Percentiles rank a stretch among this genome's conserved stretches.
Conservation (phyloP, 2,888 invertebrate species). For the Laspeyria flexula region DNA sequence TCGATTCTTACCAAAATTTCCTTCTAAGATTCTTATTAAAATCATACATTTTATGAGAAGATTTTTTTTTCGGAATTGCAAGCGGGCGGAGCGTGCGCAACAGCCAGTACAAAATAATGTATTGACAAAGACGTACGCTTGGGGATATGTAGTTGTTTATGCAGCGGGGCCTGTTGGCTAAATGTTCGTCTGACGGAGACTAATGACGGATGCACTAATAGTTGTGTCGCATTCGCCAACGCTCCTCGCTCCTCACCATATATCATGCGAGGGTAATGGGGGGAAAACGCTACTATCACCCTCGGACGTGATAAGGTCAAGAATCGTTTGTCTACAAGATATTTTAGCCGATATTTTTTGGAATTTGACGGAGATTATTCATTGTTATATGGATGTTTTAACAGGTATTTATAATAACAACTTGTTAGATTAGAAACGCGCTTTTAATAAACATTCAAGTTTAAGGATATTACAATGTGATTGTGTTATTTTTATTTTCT, state of each 20-base stretch:
- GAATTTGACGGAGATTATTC: conserved; percentile 21
- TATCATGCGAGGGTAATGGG: conserved; percentile 81
- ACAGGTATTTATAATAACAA: too few species aligned
- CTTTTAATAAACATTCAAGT: too few species aligned
- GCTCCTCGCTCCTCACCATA: conserved; percentile 62
- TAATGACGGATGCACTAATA: conserved; percentile 87
- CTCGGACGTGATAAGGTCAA: conserved; percentile 78
- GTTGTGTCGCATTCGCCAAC: conserved; percentile 77
- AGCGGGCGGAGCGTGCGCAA: too few species aligned
- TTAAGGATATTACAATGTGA: too few species aligned
- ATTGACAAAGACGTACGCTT: conserved; percentile 23
- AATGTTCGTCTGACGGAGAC: conserved; percentile 80
- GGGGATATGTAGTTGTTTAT: conserved; percentile 69
- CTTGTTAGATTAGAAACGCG: too few species aligned
- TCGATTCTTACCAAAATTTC: too few species aligned
- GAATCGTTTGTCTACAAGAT: conserved; percentile 70
- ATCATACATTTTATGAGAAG: too few species aligned
- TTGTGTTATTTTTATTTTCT: too few species aligned
- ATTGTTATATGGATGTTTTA: background rate
- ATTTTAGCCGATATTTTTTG: conserved; percentile 51
- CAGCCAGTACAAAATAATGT: background rate
- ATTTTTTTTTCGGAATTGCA: too few species aligned
- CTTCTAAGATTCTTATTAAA: too few species aligned
- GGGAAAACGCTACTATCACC: conserved; percentile 77
- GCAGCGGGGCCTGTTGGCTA: conserved; percentile 61